A percentile compares a stretch with the other conserved stretches of the same genome.
Conservation (phyloP, 2,113 vertebrate genomes). For the Scartelaos histophorus region DNA sequence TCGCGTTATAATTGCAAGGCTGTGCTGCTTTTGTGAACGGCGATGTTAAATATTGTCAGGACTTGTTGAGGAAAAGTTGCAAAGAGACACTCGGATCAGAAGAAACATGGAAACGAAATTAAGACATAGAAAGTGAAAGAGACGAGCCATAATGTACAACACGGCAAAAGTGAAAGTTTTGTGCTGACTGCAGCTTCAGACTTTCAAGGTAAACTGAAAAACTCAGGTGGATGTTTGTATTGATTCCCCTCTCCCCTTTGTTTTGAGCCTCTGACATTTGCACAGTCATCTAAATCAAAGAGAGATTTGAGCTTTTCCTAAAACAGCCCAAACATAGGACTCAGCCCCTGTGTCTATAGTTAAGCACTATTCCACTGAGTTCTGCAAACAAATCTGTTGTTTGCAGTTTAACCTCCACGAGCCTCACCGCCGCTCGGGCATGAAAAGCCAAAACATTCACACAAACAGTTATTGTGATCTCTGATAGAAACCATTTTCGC, state of each 20-base stretch:
- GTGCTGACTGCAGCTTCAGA: neutral
- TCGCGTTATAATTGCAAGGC: no score
- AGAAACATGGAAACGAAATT: neutral
- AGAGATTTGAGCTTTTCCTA: slow-evolving; percentile 14
- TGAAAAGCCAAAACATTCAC: slow-evolving; percentile 34
- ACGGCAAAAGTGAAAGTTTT: neutral
- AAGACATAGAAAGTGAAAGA: neutral
- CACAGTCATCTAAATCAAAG: neutral
- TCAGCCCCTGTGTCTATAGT: slow-evolving; percentile 43
- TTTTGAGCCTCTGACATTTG: neutral
- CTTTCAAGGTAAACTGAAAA: neutral
- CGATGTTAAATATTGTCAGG: neutral
- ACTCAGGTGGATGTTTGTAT: neutral
- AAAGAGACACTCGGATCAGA: neutral
- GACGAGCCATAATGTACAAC: neutral
- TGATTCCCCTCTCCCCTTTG: neutral
- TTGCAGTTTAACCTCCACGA: slow-evolving; percentile 47
- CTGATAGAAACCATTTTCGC: neutral
- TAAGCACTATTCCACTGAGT: slow-evolving; percentile 15
- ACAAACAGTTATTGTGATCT: neutral
- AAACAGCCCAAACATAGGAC: slow-evolving; percentile 63
- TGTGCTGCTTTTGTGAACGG: no score
- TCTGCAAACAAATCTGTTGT: slow-evolving; percentile 42
- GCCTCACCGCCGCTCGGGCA: slow-evolving; percentile 22
- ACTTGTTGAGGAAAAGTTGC: neutral